Evolutionary conservation across 2,113 vertebrate genomes (phyloP).

Genomic region (Geothlypis trichas): DNA sequence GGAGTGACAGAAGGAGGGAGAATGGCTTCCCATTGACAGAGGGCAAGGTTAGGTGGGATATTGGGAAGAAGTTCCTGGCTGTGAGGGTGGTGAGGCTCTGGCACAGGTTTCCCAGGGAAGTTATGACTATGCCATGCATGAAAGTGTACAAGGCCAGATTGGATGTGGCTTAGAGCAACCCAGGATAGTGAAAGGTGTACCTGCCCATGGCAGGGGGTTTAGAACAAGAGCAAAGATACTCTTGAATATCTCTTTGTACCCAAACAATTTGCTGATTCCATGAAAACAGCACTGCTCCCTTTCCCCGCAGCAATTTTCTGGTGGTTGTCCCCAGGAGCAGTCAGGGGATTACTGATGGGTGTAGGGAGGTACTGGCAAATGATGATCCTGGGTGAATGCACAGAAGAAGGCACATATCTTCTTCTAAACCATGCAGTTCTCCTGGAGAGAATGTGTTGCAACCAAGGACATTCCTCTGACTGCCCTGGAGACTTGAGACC

Average conservation of each 20-base stretch:
- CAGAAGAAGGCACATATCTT: neutral
- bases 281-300: neutral
- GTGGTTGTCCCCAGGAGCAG: neutral
- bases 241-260: neutral
- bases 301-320: neutral
- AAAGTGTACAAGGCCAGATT: neutral
- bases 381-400: neutral
- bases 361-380: neutral
- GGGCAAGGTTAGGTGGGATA: neutral
- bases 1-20: too few species aligned
- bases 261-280: neutral
- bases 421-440: neutral
- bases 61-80: neutral
- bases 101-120: neutral
- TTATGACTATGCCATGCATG: neutral
- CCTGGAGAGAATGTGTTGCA: neutral
- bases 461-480: too few species aligned
- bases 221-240: neutral
- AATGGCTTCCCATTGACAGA: neutral
- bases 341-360: neutral
- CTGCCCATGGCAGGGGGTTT: neutral
- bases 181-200: neutral
- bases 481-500: too few species aligned
- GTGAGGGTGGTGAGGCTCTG: neutral
- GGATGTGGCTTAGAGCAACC: neutral